Conservation (phyloP, 1,140 invertebrate species). For the Steinernema feltiae region DNA sequence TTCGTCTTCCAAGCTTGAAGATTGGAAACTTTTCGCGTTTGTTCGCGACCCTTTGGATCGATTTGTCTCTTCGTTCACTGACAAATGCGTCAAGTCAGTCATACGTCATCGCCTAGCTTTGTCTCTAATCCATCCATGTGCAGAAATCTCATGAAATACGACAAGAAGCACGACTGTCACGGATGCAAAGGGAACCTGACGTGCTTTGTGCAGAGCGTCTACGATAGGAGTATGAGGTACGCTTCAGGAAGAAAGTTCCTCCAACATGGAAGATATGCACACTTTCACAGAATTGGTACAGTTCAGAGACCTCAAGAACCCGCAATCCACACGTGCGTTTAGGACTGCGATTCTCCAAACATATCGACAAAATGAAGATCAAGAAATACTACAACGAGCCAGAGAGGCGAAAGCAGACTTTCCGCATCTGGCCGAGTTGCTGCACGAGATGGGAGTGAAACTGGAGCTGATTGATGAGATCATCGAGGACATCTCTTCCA, state of each 20-base stretch:
- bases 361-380: background rate
- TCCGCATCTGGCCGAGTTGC: background rate
- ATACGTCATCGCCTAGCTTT: background rate
- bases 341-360: background rate
- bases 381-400: background rate
- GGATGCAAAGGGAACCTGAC: background rate
- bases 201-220: background rate
- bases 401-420: background rate
- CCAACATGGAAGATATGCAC: background rate
- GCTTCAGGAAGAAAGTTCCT: background rate
- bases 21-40: conserved; percentile 18
- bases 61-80: conserved; percentile 32
- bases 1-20: background rate
- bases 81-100: conserved; percentile 31
- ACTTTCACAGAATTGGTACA: background rate
- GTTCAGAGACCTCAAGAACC: too few relatives aligned
- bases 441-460: background rate
- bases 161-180: background rate
- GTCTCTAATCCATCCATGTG: background rate
- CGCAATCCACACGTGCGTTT: background rate
- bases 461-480: background rate
- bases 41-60: conserved; percentile 32
- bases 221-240: background rate
- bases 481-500: background rate
- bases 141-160: background rate